These are phyloP conservation scores for Dipodomys merriami DNA, from an alignment of 2,113 vertebrate species.

Conservation along the genomic window DNA sequence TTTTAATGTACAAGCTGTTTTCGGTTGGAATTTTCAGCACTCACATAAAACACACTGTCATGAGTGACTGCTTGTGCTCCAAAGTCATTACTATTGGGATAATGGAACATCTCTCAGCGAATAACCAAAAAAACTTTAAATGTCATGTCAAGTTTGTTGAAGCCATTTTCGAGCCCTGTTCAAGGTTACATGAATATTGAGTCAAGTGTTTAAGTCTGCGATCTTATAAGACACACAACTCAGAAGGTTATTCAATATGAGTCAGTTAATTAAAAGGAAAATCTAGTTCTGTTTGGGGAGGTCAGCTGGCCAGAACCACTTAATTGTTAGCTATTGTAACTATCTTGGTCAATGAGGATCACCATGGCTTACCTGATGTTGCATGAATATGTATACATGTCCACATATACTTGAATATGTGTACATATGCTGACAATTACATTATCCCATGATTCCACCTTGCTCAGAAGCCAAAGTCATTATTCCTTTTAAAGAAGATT, in stretches of 20 bases:
- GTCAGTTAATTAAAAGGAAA: conserved; percentile 65
- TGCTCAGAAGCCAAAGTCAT: background rate
- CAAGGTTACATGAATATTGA: conserved; percentile 98
- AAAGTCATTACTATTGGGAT: conserved; percentile 96
- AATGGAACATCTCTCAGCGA: conserved; percentile 95
- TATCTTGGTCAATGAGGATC: conserved; percentile 66
- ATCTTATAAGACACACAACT: conserved; percentile 68
- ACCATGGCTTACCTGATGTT: conserved; percentile 65
- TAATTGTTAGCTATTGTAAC: conserved; percentile 72
- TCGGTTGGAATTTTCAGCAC: conserved; percentile 91
- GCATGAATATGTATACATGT: background rate
- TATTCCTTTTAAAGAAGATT: conserved; percentile 2
- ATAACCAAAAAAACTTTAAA: conserved; percentile 95
- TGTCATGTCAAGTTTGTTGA: conserved; percentile 95
- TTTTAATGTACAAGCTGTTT: conserved; percentile 95
- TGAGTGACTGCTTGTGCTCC: conserved; percentile 95
- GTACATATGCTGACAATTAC: conserved; percentile 38
- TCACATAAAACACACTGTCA: conserved; percentile 96
- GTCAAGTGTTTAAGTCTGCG: conserved; percentile 77
- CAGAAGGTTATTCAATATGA: conserved; percentile 1
- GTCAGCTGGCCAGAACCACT: conserved; percentile 76
- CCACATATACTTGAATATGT: background rate
- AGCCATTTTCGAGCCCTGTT: conserved; percentile 88
- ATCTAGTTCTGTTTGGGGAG: conserved; percentile 58
- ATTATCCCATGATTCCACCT: conserved; percentile 49